Conservation (phyloP, 2,797 vertebrate genomes). For the Vespertilio murinus region DNA sequence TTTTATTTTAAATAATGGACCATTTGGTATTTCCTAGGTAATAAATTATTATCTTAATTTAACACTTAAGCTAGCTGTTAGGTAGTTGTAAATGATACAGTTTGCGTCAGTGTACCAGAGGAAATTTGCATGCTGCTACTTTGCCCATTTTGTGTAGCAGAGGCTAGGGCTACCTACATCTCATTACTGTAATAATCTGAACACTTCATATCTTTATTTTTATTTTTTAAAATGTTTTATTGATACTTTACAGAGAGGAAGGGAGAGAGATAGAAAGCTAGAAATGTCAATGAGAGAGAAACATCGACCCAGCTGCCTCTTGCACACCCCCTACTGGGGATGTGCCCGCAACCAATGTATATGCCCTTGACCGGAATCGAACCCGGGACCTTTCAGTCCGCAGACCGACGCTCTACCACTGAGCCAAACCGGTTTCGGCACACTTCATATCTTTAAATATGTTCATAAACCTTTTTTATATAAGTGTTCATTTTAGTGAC, state of each 20-base stretch:
- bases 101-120: neutral
- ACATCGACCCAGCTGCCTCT: too few species aligned
- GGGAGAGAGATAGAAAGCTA: too few species aligned
- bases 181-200: conserved; percentile 9
- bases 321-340: too few species aligned
- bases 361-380: too few species aligned
- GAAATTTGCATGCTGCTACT: neutral
- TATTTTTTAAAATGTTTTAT: too few species aligned
- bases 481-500: conserved; percentile 14
- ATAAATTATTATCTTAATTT: neutral
- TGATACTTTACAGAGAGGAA: too few species aligned
- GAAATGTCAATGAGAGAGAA: too few species aligned
- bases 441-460: conserved; percentile 30
- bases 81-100: neutral
- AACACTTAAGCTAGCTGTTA: neutral
- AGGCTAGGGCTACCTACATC: neutral
- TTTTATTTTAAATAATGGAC: neutral
- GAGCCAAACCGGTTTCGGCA: too few species aligned
- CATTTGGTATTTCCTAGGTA: neutral
- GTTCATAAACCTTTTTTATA: conserved; percentile 33
- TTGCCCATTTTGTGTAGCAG: neutral
- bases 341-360: too few species aligned
- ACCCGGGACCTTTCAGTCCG: too few species aligned
- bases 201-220: conserved; percentile 41
- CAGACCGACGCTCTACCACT: too few species aligned